Evolutionary conservation across 2,797 vertebrate species (phyloP).

Genomic region (Erithacus rubecula): DNA sequence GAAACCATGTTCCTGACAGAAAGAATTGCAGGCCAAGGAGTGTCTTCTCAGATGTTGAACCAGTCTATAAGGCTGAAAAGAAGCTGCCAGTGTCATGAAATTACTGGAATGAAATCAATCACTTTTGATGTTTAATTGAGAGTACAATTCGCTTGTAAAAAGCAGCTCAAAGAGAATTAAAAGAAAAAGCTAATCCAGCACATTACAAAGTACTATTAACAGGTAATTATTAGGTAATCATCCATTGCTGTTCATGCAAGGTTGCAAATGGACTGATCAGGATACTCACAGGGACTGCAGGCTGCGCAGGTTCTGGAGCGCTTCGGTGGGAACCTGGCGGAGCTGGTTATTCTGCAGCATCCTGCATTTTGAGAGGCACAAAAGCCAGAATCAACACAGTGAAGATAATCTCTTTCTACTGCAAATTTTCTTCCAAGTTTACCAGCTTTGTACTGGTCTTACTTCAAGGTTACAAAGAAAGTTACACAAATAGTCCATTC

Average conservation of each 20-base stretch:
- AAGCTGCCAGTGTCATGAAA: neutral
- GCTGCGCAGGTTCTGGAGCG: constrained; percentile 85
- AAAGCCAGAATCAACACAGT: constrained; percentile 13
- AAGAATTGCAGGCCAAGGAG: neutral
- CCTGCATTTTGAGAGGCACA: constrained; percentile 69
- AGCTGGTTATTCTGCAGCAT: constrained; percentile 96
- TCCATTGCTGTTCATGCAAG: neutral
- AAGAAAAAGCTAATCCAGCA: neutral
- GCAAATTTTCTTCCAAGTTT: neutral
- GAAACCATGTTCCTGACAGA: neutral
- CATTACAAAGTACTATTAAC: neutral
- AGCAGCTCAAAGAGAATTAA: neutral
- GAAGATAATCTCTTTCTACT: neutral
- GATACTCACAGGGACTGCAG: constrained; percentile 91
- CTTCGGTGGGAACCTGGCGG: constrained; percentile 84
- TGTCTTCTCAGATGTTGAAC: neutral
- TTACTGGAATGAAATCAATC: neutral
- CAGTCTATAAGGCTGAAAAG: neutral
- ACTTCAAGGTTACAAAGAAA: neutral
- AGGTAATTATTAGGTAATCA: neutral
- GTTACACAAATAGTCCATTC: neutral
- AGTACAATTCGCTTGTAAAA: neutral
- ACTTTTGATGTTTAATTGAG: constrained; percentile 7
- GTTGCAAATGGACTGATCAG: neutral
- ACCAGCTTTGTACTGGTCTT: neutral